Evolutionary conservation across 2,888 invertebrate species (phyloP).

Genomic region (Andricus curvator): DNA sequence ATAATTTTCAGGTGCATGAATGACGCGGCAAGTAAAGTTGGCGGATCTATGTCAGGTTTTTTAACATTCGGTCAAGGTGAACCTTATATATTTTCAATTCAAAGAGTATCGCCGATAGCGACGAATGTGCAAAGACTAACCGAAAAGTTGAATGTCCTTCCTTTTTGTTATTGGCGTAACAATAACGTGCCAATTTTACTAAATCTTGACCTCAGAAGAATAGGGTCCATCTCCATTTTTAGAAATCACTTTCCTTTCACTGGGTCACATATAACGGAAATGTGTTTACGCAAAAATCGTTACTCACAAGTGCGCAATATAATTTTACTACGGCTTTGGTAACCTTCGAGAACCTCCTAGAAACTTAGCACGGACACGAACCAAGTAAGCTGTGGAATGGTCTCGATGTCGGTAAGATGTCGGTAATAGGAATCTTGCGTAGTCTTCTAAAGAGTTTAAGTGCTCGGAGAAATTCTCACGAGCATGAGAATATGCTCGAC

Average conservation of each 20-base stretch:
- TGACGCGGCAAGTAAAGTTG: constrained; percentile 43
- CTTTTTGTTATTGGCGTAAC: background rate
- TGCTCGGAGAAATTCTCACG: too few relatives aligned
- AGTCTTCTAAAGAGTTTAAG: accelerated
- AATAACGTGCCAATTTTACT: constrained; percentile 14
- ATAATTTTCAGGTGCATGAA: constrained; percentile 40
- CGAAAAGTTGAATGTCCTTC: constrained; percentile 44
- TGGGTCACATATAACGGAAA: too few relatives aligned
- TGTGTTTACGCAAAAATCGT: too few relatives aligned
- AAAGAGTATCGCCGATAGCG: constrained; percentile 42
- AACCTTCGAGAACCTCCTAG: too few relatives aligned
- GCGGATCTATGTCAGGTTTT: constrained; percentile 41
- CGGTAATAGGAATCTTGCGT: too few relatives aligned
- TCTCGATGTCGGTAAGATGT: too few relatives aligned
- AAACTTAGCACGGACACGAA: too few relatives aligned
- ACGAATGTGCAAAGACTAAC: constrained; percentile 42
- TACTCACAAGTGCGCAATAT: too few relatives aligned
- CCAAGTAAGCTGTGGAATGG: too few relatives aligned
- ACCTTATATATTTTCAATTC: constrained; percentile 56
- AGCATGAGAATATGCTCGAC: too few relatives aligned
- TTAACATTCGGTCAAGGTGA: constrained; percentile 60
- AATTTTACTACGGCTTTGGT: too few relatives aligned
- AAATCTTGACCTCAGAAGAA: constrained; percentile 5
- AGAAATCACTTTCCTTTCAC: background rate
- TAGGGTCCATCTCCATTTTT: background rate